Evolutionary conservation across 2,888 invertebrate species (phyloP), one percentile per base, ranked within the genome.

Genomic region (Pterostichus madidus): DNA sequence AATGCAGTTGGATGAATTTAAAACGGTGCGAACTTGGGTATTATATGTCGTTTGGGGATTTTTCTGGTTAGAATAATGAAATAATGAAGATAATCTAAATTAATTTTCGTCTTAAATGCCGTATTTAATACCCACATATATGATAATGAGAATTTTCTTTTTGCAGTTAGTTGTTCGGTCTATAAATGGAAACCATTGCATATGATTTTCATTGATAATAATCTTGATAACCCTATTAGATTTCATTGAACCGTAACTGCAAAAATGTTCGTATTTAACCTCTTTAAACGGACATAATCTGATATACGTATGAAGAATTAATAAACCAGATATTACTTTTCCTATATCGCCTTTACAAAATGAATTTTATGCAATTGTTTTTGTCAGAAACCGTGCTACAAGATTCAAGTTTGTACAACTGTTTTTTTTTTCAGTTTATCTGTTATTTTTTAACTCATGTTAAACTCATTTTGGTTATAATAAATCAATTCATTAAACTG

Each of bases 11-110:
- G 7, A 71, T 35, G 64, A 35, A 64, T 32, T 35, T 35, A 32
- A 64, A 64, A 64, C 32, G 32, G 32, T 31, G 61, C 13, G 11
- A 39, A 35, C 35, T 64, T 35, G 35, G 13, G n/a, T 13, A 64
- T 64, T 59, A 17, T 10, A n/a, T 10, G 59, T 6, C 59, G 32
- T 4, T 61, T 35, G 2, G 5, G 8, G 7, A 17, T 15, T 15
- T 44, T 71, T 44, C 17, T 13, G 10, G 13, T 15, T 5, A 13
- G 44, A 71, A 46, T 46, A 44, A 44, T 15, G 13, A 15, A 39
- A n/a, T 56, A 56, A 56, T 56, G 56, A 56, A 8, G 39, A 64
- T 64, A 64, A 71, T 71, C 39, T 10, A 17, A 71, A 71, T 44
- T 71, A 44, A 71, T 71, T 71, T 17, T 10, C 44, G 44, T 44